These are phyloP conservation scores for Pimephales promelas DNA, from an alignment of 2,113 vertebrate genomes.

Conservation along the genomic window DNA sequence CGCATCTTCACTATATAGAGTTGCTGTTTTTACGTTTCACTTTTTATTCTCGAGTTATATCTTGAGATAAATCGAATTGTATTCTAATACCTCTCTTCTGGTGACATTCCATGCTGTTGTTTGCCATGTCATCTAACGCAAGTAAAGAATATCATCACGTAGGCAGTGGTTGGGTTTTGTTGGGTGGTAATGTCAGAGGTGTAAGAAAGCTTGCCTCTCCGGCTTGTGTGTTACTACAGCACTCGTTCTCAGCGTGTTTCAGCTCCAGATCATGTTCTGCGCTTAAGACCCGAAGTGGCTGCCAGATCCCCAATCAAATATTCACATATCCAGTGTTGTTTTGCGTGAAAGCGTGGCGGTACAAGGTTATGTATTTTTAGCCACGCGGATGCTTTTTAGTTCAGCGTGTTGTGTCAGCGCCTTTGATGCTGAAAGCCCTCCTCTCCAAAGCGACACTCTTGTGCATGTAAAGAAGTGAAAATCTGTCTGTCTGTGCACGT, in stretches of 20 bases:
- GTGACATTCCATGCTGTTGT: background rate
- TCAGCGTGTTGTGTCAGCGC: conserved; percentile 10
- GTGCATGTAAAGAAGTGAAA: conserved; percentile 15
- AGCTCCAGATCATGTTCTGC: background rate
- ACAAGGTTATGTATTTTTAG: conserved; percentile 51
- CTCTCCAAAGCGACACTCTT: background rate
- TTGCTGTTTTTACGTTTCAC: background rate
- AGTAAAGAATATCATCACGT: background rate
- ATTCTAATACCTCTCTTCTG: background rate
- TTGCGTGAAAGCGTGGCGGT: background rate
- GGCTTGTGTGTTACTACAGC: conserved; percentile 24
- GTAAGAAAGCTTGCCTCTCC: background rate
- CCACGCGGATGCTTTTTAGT: conserved; percentile 19
- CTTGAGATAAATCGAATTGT: background rate
- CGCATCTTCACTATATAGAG: background rate
- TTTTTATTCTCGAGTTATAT: background rate
- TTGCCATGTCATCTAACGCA: background rate
- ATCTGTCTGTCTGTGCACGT: conserved; percentile 2
- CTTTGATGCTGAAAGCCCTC: conserved; percentile 32
- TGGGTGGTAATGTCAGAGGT: background rate
- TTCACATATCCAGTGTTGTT: conserved; percentile 41
- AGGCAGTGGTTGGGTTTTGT: background rate
- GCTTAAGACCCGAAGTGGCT: background rate
- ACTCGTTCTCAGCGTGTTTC: conserved; percentile 4
- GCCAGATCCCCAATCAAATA: conserved; percentile 29